Base-by-base conservation (phyloP, 1,140 invertebrate genomes). In the Helicoverpa armigera region DNA sequence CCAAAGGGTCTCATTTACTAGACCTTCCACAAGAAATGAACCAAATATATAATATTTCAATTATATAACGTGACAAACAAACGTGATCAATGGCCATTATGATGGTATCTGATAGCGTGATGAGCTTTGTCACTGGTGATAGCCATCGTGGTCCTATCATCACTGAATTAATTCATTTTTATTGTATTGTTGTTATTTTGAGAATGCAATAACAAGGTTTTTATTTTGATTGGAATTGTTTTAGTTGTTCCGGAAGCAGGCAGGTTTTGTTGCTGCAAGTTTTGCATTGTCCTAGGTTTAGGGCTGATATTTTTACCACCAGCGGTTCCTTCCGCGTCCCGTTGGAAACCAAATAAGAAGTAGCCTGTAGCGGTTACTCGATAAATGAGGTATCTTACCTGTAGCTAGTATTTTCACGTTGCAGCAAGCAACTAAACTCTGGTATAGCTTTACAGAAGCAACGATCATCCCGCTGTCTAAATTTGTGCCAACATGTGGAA, bases 21-120 rank as follows among this genome's bases (percentile, higher is more conserved):
- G 12, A 23, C 16, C 29, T 7, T 4, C 9, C 29, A 63, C 48
- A 70, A 12, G n/a, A 16, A 23, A 50, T 70, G 16, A 18, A 1
- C 14, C 43, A n/a, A 69, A 69, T 69, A 14, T 69, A 69, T 69
- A 69, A 61, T 69, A 50, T 51, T 7, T 3, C 7, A 54, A 13
- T 31, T 31, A 10, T 50, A 29, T 35, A 56, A 56, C 51, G 54
- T 72, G 12, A n/a, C 69, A 35, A 35, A 35, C 35, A 35, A 35
- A 35, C 35, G 35, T 72, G 69, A 23, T 56, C 16, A 56, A 0
- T 29, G 13, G 69, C 51, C 50, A 72, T 72, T 56, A 53, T 31
- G 51, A 72, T 56, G 3, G 13, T 56, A 72, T 72, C 69, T 54
- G 14, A 18, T 56, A 56, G 23, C 43, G 51, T 72, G 16, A 35